Base-by-base conservation (phyloP, 1,140 invertebrate genomes). In the Aphidius gifuensis region DNA sequence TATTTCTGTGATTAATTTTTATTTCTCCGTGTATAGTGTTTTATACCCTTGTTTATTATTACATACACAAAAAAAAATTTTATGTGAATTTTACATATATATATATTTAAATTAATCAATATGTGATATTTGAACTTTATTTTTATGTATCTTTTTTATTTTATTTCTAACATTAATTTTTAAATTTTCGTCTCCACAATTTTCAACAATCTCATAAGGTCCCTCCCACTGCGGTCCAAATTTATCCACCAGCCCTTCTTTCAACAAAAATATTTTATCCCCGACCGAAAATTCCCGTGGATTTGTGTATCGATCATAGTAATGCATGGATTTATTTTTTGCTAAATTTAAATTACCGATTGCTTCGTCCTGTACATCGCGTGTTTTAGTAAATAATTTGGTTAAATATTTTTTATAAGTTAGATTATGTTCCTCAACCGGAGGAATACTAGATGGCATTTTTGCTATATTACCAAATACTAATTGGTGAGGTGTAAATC, bases 371-470 rank as follows among this genome's bases (percentile, higher is more conserved):
- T 58, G 56, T 47, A 32, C 11, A 9, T 42, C 2, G 21, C 16
- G 16, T 16, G 1, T 21, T 38, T 3, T 62, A 4, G 16, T 8
- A 21, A 58, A 58, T 54, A 62, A 32, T 0, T 42, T 8, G 1
- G 9, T 9, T 3, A 66, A 21, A 48, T 66, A 64, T 3, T 61
- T 45, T 6, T 39, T 11, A 9, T 61, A 63, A 3, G 51, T 63
- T 56, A 39, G 3, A 21, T 43, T 47, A 38, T 49, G 11, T 42
- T 39, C n/a, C 51, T 51, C n/a, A 42, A 23, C 16, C 43, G 58
- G 4, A n/a, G 9, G 23, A 9, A n/a, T n/a, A 40, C 23, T 51
- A 2, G 61, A 62, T 40, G 61, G 61, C 16, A 62, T 8, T 43
- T 32, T 39, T 42, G 61, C 61, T 9, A 48, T 4, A 32, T 45